Evolutionary conservation across 30 jellyfish, hydroid and myxozoan species (phyloP), one percentile per base, ranked within the genome.

Genomic region (Turritopsis rubra): DNA sequence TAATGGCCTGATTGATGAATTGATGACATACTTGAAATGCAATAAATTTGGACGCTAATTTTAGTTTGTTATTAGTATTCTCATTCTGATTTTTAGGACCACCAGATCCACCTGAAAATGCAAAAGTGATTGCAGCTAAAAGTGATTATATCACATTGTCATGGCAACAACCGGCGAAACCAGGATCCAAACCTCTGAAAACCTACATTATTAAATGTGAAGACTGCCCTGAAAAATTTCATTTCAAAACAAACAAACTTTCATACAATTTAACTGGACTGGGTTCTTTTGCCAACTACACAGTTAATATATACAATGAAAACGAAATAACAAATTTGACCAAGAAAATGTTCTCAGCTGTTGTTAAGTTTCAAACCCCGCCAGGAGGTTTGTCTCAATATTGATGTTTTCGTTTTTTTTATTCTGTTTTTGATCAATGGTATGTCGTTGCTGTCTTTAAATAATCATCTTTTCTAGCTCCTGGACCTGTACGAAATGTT

Each of bases 401-500:
- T 68, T n/a, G 30, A 27, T 8, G 9, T 68, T 0, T n/a, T 68
- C 30, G 17, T 7, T 0, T 1, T 60, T 60, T n/a, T 68, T 0
- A 41, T 41, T 41, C 9, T 41, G 13, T 3, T 41, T 41, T 41
- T 5, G 13, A 3, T 41, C 60, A 41, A 41, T 41, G 9, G 21
- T 68, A 60, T 60, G 73, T 60, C 21, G n/a, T n/a, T n/a, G 60
- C 5, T 41, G 60, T 41, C n/a, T n/a, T n/a, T n/a, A n/a, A 41
- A 41, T 68, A 68, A 68, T 60, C 31, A n/a, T 68, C 8, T 68
- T 68, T 16, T 68, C 9, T 68, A 89, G 96, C 76, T 16, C 96
- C 96, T 54, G 75, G 84, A 29, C 72, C 17, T 22, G 91, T 89
- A 1, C 81, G 54, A 41, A 72, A 84, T 74, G 72, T 89, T 24